phyloP scores from a whole-genome alignment of 2,888 invertebrate genomes.

The Pyrrhosoma nymphula region DNA sequence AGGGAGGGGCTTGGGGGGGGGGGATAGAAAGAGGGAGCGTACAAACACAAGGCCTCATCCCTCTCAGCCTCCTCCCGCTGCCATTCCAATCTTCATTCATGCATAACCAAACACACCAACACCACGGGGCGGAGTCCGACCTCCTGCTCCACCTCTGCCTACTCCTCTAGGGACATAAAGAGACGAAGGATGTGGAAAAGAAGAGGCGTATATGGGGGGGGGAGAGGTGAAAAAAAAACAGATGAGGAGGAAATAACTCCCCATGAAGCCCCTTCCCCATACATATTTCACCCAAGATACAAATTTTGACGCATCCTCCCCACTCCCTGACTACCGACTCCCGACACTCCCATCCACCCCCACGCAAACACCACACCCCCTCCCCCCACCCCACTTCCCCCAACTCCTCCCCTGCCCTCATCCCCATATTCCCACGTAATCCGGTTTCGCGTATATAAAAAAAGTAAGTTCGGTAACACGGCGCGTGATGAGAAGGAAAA shows the following conservation, averaged over 20 bases:
- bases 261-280: conserved; percentile 22
- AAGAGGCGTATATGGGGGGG: neutral
- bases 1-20: neutral
- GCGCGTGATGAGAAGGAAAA: conserved; percentile 55
- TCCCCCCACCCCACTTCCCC: neutral
- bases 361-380: neutral
- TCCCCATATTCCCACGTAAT: conserved; percentile 54
- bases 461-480: conserved; percentile 45
- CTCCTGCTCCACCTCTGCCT: neutral
- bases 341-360: neutral
- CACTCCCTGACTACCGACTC: too few relatives aligned
- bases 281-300: conserved; percentile 63
- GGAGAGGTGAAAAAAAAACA: neutral
- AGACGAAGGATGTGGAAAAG: too few relatives aligned
- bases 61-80: neutral
- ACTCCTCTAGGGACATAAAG: conserved; percentile 18
- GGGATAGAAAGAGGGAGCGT: too few relatives aligned
- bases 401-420: neutral
- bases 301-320: conserved; percentile 59
- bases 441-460: conserved; percentile 50
- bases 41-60: neutral
- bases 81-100: conserved; percentile 46
- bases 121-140: too few relatives aligned
- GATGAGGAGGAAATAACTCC: neutral
- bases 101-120: conserved; percentile 56